Conservation (phyloP, 2,888 invertebrate genomes). For the Dynastes tityus region DNA sequence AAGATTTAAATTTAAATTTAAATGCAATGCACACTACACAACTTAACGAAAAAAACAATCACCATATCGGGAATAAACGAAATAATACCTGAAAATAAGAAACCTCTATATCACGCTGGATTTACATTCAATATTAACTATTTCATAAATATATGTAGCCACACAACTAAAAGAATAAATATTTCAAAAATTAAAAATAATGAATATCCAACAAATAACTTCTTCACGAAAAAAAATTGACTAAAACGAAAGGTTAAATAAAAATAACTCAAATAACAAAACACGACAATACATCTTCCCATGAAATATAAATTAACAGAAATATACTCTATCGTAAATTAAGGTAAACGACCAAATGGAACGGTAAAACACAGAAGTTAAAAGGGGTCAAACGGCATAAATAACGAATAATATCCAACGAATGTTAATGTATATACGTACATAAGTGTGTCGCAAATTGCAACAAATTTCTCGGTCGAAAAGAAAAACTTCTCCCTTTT, state of each 20-base stretch:
- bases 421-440: slow-evolving; percentile 67
- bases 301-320: slow-evolving; percentile 16
- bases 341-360: slow-evolving; percentile 1
- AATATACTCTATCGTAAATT: slow-evolving; percentile 6
- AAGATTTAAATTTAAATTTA: no score
- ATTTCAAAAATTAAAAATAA: no score
- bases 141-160: no score
- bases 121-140: no score
- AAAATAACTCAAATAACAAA: neutral
- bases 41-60: no score
- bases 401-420: slow-evolving; percentile 65
- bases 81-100: no score
- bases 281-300: neutral
- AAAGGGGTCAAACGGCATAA: slow-evolving; percentile 69
- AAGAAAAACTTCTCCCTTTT: slow-evolving; percentile 69
- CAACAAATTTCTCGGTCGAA: slow-evolving; percentile 69
- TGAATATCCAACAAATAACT: no score
- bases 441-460: slow-evolving; percentile 69
- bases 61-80: no score
- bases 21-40: no score
- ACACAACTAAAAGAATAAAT: no score
- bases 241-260: neutral
- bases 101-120: no score
- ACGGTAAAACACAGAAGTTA: slow-evolving; percentile 57
- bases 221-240: no score